Conservation (phyloP, 2,113 vertebrate species). For the Telmatochromis bifrenatus region DNA sequence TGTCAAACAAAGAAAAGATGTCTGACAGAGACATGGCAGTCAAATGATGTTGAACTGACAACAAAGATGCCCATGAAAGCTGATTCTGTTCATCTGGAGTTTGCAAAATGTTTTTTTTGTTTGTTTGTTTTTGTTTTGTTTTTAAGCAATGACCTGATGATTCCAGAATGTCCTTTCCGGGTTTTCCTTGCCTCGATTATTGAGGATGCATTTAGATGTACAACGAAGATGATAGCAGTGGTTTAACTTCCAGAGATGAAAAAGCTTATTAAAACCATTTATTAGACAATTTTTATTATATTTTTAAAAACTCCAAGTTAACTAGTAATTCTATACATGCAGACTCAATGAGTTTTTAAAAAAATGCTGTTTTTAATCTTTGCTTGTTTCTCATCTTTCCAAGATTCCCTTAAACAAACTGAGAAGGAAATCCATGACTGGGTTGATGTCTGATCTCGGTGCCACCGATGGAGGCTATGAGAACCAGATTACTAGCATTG, state of each 20-base stretch:
- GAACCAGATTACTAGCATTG: not conserved
- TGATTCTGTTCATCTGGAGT: not conserved
- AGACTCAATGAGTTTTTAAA: not conserved
- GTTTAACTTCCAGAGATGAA: not conserved
- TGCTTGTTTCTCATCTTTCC: not conserved
- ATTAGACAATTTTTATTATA: not conserved
- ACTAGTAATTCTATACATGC: not conserved
- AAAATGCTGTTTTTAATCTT: not conserved
- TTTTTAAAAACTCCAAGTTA: not conserved
- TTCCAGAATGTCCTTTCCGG: not conserved
- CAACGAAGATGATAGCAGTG: not conserved
- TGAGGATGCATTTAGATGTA: not conserved
- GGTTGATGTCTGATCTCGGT: not conserved
- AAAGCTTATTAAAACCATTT: not conserved
- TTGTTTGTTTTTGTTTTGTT: no score
- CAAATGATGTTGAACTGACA: not conserved
- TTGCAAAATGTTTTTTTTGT: not conserved
- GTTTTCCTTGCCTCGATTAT: not conserved
- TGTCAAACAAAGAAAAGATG: not conserved
- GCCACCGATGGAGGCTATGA: not conserved
- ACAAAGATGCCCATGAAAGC: not conserved
- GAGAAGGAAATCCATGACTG: not conserved
- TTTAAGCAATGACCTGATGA: not conserved
- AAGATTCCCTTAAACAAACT: not conserved
- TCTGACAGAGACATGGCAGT: not conserved